Conservation (phyloP, 2,797 vertebrate genomes). For the Acrocephalus scirpaceus region DNA sequence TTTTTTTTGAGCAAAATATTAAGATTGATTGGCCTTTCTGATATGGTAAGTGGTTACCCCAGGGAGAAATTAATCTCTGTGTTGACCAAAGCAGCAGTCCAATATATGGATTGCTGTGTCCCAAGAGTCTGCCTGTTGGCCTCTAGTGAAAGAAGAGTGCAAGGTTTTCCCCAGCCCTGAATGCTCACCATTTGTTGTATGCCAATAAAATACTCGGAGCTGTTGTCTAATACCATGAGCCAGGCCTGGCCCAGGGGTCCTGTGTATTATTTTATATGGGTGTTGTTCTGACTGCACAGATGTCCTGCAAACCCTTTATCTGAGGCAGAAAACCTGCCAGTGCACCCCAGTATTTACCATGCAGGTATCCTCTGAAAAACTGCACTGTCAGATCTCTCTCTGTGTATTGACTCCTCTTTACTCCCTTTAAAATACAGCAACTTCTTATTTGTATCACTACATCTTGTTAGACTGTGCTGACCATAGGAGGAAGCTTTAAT, state of each 20-base stretch:
- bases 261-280: background rate
- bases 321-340: background rate
- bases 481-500: background rate
- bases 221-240: background rate
- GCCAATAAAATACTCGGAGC: background rate
- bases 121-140: background rate
- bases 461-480: background rate
- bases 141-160: background rate
- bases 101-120: background rate
- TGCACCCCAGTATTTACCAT: background rate
- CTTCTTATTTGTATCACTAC: background rate
- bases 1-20: background rate
- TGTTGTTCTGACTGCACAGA: background rate
- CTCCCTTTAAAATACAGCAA: background rate
- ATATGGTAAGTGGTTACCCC: background rate
- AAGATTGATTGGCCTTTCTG: slow-evolving; percentile 14
- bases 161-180: background rate
- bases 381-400: background rate
- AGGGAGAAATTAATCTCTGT: slow-evolving; percentile 20
- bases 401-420: background rate
- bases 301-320: background rate
- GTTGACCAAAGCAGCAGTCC: slow-evolving; percentile 10
- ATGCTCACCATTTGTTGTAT: background rate
- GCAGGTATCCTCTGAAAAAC: background rate
- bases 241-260: background rate